Percentiles rank a stretch among this genome's conserved stretches.
These are phyloP conservation scores for Ceratothoa steindachneri DNA, from an alignment of 2,888 invertebrate genomes.

Conservation along the genomic window DNA sequence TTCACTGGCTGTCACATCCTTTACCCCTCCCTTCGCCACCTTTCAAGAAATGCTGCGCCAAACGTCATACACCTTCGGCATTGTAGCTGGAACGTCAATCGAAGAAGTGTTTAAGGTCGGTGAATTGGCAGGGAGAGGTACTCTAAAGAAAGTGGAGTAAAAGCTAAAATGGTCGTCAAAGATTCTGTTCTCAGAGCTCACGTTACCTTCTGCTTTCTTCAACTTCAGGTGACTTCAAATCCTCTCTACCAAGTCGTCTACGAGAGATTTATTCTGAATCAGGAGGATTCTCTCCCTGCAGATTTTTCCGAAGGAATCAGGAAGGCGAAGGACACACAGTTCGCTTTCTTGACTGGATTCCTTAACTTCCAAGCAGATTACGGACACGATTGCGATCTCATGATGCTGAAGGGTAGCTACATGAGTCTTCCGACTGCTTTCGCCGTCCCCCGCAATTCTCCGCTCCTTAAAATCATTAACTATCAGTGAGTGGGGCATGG, in stretches of 20 bases:
- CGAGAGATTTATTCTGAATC: not conserved
- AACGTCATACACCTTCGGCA: constrained; percentile 16
- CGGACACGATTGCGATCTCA: not conserved
- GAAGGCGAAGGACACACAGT: not conserved
- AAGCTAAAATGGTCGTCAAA: too few relatives aligned
- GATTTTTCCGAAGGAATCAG: not conserved
- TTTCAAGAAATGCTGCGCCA: constrained; percentile 19
- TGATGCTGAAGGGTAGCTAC: not conserved
- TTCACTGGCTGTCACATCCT: constrained; percentile 22
- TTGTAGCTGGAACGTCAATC: not conserved
- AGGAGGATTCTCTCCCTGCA: not conserved
- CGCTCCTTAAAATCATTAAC: not conserved
- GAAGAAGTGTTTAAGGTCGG: constrained; percentile 10
- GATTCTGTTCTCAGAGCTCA: too few relatives aligned
- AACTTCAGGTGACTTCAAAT: too few relatives aligned
- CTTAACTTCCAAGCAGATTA: not conserved
- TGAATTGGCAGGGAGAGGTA: too few relatives aligned
- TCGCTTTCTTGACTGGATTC: not conserved
- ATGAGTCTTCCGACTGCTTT: not conserved
- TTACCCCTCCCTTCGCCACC: constrained; percentile 26
- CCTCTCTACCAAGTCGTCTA: not conserved
- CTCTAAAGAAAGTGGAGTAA: too few relatives aligned
- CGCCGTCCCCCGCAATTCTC: not conserved
- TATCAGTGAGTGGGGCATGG: not conserved
- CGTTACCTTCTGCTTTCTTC: too few relatives aligned